A percentile compares a stretch with the other conserved stretches of the same genome.
These are phyloP conservation scores for Leptura quadrifasciata DNA, from an alignment of 2,888 invertebrate genomes.

Conservation along the genomic window DNA sequence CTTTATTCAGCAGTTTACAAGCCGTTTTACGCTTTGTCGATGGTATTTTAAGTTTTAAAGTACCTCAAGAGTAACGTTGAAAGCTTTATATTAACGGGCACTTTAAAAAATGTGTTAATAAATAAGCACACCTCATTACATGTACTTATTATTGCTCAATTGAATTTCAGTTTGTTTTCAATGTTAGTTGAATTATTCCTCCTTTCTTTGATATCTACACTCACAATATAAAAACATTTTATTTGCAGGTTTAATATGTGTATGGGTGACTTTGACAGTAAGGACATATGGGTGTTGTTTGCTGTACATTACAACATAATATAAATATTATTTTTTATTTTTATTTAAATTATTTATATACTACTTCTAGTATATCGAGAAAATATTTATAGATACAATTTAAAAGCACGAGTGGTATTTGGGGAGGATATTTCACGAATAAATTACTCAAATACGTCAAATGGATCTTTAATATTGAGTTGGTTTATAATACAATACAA, in stretches of 20 bases:
- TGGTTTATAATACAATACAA: no score
- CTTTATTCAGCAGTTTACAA: conserved; percentile 27
- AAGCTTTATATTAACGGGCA: conserved; percentile 3
- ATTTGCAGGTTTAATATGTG: background rate
- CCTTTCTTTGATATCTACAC: background rate
- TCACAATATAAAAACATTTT: background rate
- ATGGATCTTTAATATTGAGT: no score
- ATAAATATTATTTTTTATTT: no score
- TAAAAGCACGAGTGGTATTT: no score
- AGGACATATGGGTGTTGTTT: no score
- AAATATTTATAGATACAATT: no score
- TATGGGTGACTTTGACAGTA: background rate
- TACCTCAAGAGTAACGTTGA: conserved; percentile 4
- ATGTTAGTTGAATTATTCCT: background rate
- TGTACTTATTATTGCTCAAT: background rate
- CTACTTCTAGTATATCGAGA: no score
- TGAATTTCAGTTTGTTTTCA: background rate
- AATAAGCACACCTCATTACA: conserved; percentile 2
- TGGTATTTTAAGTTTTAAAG: conserved; percentile 10
- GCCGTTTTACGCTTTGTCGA: conserved; percentile 10
- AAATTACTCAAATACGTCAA: no score
- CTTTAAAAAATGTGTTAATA: conserved; percentile 2
- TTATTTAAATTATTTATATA: no score
- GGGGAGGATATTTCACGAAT: no score
- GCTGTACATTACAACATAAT: no score